Base-by-base conservation (phyloP, 2,888 invertebrate genomes). In the Heliconius erato region DNA sequence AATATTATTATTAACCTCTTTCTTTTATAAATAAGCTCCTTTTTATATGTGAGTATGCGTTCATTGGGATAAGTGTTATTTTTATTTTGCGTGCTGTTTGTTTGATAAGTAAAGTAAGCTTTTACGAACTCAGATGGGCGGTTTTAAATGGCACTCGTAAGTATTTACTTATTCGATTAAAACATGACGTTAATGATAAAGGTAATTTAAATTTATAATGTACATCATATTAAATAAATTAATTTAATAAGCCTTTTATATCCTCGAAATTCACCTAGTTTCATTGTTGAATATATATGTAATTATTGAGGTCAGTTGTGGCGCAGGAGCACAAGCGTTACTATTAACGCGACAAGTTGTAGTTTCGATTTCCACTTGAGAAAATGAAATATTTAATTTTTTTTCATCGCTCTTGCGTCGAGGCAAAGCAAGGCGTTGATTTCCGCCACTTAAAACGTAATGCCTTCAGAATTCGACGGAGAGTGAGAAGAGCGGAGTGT, bases 1-100 rank as follows among this genome's bases (percentile, higher is more conserved):
- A 40, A 40, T 40, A 40, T 40, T 40, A 9, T 40, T 40, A 40
- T 40, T 40, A 63, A 79, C 79, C 59, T 72, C 63, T 74, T 28
- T 74, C 49, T 74, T 74, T 54, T 54, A 54, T 28, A 54, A 59
- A 32, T 74, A n/a, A n/a, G 23, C 54, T 59, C 23, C 23, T 23
- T 59, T 74, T 59, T 23, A 32, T 49, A 14, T 54, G 32, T 5
- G 12, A 35, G n/a, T n/a, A 26, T 35, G 68, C 14, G 74, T 74
- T 9, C 28, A 54, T 28, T 16, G 49, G 26, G 54, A 23, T 28
- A 74, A 9, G 28, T 16, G 28, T 19, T 28, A 74, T 28, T 49
- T 54, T 54, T 74, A 49, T 74, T 54, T 74, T 11, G 19, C 28
- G 28, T 28, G 28, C 28, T 54, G 28, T 54, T 74, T 74, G 74